Base-by-base conservation (phyloP, 2,113 vertebrate species). In the Helogale parvula region DNA sequence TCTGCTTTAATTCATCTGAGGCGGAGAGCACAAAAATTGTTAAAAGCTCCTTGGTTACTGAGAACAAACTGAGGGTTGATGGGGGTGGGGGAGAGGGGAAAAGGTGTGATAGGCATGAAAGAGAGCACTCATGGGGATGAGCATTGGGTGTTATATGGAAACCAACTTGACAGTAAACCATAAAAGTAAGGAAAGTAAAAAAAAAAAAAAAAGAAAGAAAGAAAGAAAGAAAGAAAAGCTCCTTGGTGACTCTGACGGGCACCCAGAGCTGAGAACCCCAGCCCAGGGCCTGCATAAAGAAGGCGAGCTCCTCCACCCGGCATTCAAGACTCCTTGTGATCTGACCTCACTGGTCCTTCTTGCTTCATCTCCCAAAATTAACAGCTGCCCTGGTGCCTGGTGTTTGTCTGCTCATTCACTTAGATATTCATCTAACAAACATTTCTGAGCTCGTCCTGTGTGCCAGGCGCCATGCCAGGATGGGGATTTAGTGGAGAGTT, bases 381-480 rank as follows among this genome's bases (percentile, higher is more conserved):
- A 54, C 95, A 93, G 74, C 68, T 60, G 86, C 88, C 85, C 33
- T 1, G 41, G 45, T n/a, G 87, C 74, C 90, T 60, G 1, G 1
- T 2, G 65, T 88, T 82, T 96, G 72, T 93, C 90, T 97, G 82
- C 90, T 93, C 12, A 10, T 57, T 85, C 97, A 87, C 35, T 93
- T 74, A 93, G 96, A 80, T 69, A 13, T 77, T 90, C 33, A 45
- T 21, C 85, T 69, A 35, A 65, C 92, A 95, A 90, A 96, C 88
- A 76, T 41, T 89, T 83, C 97, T 7, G n/a, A 94, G 74, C 82
- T 84, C 0, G 7, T 93, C 86, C 96, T 84, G 54, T 25, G 94
- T 38, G 65, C 90, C 80, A 95, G 98, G 97, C 92, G 17, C 83
- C 2, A 4, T 0, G 96, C 97, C 97, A 98, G 87, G 83, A 52